Evolutionary conservation across 2,113 vertebrate genomes (phyloP).

Genomic region (Hymenochirus boettgeri): DNA sequence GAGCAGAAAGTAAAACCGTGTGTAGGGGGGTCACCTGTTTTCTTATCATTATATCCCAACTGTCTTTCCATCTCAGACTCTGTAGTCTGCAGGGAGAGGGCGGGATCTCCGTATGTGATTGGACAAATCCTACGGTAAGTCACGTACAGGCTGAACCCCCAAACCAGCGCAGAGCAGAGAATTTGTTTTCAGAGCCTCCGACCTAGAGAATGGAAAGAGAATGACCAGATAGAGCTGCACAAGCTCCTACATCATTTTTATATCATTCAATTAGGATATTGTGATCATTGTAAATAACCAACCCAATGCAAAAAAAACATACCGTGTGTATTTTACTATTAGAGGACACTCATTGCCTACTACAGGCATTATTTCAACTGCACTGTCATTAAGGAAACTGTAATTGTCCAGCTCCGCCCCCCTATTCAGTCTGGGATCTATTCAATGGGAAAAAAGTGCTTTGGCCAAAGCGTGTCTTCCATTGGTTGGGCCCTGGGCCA

Average conservation of each 20-base stretch:
- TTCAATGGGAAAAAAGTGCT: too few species aligned
- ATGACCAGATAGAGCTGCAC: background rate
- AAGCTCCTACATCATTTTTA: fast-evolving
- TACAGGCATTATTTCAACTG: too few species aligned
- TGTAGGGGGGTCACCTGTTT: conserved; percentile 52
- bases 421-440: too few species aligned
- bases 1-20: background rate
- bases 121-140: conserved; percentile 64
- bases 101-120: conserved; percentile 65
- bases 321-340: too few species aligned
- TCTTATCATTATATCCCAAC: conserved; percentile 75
- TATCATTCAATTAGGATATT: too few species aligned
- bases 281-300: too few species aligned
- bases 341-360: too few species aligned
- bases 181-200: conserved; percentile 57
- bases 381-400: too few species aligned
- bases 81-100: conserved; percentile 55
- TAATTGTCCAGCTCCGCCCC: too few species aligned
- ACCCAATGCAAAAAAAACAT: too few species aligned
- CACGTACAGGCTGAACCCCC: conserved; percentile 62
- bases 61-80: conserved; percentile 73
- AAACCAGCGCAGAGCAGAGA: conserved; percentile 60
- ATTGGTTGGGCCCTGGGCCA: too few species aligned
- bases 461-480: too few species aligned
- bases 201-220: conserved; percentile 49